Percentiles rank a stretch among this genome's conserved stretches.
phyloP scores from a whole-genome alignment of 2,113 vertebrate species.

The Okapia johnstoni region DNA sequence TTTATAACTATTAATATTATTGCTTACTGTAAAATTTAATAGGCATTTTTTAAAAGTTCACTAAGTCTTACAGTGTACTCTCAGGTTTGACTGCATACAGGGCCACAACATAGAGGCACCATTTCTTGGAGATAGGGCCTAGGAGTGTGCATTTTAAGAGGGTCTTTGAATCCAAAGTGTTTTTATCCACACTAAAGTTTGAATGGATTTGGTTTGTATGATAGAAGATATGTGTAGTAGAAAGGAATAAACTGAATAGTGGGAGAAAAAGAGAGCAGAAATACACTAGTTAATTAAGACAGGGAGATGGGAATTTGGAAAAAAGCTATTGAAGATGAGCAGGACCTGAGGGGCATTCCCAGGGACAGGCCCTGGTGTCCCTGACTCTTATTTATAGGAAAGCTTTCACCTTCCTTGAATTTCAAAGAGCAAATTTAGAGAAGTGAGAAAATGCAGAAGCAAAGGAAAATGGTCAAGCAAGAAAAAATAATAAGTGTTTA shows the following conservation, averaged over 20 bases:
- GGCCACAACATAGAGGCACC: not conserved
- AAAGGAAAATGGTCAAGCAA: not conserved
- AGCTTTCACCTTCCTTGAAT: not conserved
- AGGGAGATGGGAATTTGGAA: not conserved
- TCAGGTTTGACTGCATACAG: not conserved
- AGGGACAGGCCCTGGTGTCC: too few species aligned
- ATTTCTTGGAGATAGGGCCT: not conserved
- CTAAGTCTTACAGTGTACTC: not conserved
- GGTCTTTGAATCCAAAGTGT: not conserved
- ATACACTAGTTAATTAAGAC: not conserved
- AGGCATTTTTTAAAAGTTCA: not conserved
- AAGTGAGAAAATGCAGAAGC: not conserved
- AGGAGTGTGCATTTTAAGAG: not conserved
- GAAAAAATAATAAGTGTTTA: not conserved
- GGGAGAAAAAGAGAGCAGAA: not conserved
- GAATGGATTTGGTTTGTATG: not conserved
- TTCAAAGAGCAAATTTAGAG: not conserved
- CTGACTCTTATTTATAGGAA: not conserved
- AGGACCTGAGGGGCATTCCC: not conserved
- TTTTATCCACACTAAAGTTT: not conserved
- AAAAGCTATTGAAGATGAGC: not conserved
- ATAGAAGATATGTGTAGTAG: not conserved
- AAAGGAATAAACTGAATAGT: not conserved
- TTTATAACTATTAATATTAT: not conserved
- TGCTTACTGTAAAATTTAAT: not conserved